phyloP scores from a whole-genome alignment of 2,113 vertebrate genomes.

The Gymnobelideus leadbeateri region DNA sequence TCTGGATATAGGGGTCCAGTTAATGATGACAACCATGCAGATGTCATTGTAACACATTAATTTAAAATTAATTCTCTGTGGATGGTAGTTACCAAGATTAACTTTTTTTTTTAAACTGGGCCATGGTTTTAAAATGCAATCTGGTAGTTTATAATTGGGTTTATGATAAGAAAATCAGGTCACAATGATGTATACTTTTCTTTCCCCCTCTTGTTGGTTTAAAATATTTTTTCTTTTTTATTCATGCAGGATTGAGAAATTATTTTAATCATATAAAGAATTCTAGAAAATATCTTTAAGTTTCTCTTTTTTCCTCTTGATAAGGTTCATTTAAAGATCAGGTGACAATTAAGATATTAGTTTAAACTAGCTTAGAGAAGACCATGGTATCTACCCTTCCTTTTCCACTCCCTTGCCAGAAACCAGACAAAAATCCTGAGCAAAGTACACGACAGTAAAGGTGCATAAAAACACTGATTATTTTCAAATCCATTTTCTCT shows the following conservation, averaged over 20 bases:
- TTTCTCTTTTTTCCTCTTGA: conserved; percentile 63
- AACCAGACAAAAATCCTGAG: conserved; percentile 63
- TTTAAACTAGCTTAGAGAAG: conserved; percentile 48
- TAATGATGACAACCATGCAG: conserved; percentile 62
- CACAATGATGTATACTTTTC: conserved; percentile 10
- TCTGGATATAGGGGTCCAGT: conserved; percentile 66
- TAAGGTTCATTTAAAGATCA: conserved; percentile 74
- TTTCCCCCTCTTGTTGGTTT: conserved; percentile 27
- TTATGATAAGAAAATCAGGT: conserved; percentile 42
- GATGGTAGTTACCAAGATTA: conserved; percentile 43
- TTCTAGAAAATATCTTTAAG: conserved; percentile 60
- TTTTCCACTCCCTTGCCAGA: neutral
- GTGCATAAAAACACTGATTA: conserved; percentile 76
- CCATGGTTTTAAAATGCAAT: conserved; percentile 72
- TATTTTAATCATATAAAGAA: conserved; percentile 68
- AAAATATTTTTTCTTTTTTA: conserved; percentile 43
- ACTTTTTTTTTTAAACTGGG: conserved; percentile 52
- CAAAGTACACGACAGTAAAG: conserved; percentile 47
- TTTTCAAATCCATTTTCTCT: conserved; percentile 65
- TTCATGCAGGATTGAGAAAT: conserved; percentile 62
- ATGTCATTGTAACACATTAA: conserved; percentile 57
- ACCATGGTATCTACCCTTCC: neutral
- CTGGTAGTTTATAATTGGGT: conserved; percentile 49
- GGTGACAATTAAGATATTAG: conserved; percentile 66
- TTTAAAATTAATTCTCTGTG: neutral